Evolutionary conservation across 2,888 invertebrate species (phyloP), one percentile per base, ranked within the genome.

Genomic region (Drosophila emarginata): DNA sequence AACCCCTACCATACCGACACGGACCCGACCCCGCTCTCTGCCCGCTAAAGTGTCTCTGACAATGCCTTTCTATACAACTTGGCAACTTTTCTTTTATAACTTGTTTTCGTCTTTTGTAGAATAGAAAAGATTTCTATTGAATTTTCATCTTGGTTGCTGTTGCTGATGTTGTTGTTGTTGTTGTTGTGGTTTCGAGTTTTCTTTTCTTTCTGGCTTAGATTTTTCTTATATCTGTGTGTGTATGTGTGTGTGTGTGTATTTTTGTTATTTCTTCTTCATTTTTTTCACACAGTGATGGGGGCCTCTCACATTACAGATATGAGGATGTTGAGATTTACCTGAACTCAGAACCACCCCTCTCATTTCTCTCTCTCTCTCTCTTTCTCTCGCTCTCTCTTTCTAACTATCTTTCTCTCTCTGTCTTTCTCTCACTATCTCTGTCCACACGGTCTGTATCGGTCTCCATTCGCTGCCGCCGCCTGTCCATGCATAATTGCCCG

Each of bases 31-130:
- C 21, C 32, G 2, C 37, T 26, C 21, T 58, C 58, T 50, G 63
- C 69, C 60, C 45, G 57, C 64, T 64, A 59, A 65, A 62, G 28
- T 52, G 52, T 28, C 52, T 52, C 28, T 58, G 64, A 73, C 74
- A 73, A 73, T 74, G 71, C 63, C 61, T 40, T 61, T 45, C 28
- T 54, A 54, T 73, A 66, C 45, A 12, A 21, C 45, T 45, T 45
- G 45, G 45, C 72, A 84, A 81, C 83, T 81, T 84, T 87, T 84
- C 87, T 67, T 66, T 64, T 74, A 72, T 28, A 79, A 75, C 85
- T 68, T 79, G 77, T 80, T 80, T 74, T 71, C 32, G 54, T 40
- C 26, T 62, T 45, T 45, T 45, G 45, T 45, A 45, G 45, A 45
- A 45, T 21, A 45, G 18, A 45, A 45, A 45, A 45, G 45, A 52